Evolutionary conservation across 2,888 invertebrate genomes (phyloP).

Genomic region (Iphiclides podalirius): DNA sequence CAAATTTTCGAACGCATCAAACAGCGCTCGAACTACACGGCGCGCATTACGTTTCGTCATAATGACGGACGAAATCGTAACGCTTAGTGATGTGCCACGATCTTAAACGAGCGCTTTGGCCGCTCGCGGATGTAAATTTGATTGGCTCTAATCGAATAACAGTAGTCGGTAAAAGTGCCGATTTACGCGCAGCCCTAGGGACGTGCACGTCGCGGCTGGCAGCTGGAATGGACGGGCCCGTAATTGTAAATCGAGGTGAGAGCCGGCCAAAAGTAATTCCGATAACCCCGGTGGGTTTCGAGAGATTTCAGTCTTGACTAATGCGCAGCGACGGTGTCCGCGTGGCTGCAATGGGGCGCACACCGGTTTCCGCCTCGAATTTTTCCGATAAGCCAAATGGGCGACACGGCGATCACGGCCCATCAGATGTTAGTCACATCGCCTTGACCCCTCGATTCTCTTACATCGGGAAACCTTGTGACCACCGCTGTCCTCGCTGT

Average conservation of each 20-base stretch:
- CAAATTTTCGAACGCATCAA: background rate
- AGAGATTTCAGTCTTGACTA: conserved; percentile 22
- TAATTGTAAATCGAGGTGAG: conserved; percentile 27
- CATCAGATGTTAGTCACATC: background rate
- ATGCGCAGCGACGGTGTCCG: conserved; percentile 8
- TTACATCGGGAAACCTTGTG: too few species aligned
- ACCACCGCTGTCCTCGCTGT: too few species aligned
- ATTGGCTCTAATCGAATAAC: conserved; percentile 35
- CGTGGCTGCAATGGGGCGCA: conserved; percentile 14
- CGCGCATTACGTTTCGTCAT: conserved; percentile 12
- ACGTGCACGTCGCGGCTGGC: background rate
- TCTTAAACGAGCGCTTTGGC: conserved; percentile 26
- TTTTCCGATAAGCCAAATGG: conserved; percentile 15
- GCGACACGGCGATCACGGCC: conserved; percentile 3
- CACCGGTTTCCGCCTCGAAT: conserved; percentile 19
- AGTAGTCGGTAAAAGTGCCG: conserved; percentile 28
- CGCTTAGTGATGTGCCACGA: conserved; percentile 6
- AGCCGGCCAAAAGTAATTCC: conserved; percentile 13
- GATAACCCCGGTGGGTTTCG: conserved; percentile 23
- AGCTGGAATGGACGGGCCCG: background rate
- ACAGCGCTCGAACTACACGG: background rate
- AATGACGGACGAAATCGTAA: conserved; percentile 18
- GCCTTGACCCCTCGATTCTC: conserved; percentile 5
- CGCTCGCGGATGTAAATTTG: conserved; percentile 33
- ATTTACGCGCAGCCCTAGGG: conserved; percentile 17